phyloP scores from a whole-genome alignment of 1,140 invertebrate species.

The Heterodera carotae region DNA sequence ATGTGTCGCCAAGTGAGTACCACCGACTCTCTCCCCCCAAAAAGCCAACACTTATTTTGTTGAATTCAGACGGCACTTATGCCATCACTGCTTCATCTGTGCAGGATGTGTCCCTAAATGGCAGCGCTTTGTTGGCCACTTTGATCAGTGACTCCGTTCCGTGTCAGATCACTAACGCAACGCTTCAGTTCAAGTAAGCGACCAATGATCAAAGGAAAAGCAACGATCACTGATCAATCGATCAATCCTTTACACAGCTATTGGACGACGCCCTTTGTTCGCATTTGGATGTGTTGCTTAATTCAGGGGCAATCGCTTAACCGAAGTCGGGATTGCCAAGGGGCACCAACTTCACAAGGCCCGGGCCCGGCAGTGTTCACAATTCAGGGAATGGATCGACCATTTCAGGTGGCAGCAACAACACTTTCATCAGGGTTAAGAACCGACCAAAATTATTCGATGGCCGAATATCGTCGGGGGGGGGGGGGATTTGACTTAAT shows the following conservation, averaged over 20 bases:
- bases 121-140: constrained; percentile 24
- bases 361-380: constrained; percentile 14
- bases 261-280: constrained; percentile 22
- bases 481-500: too few relatives aligned
- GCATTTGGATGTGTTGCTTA: constrained; percentile 14
- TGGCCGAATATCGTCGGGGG: too few relatives aligned
- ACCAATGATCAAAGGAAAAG: background rate
- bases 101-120: background rate
- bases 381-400: constrained; percentile 11
- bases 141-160: constrained; percentile 24
- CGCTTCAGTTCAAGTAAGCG: constrained; percentile 18
- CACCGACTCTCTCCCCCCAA: too few relatives aligned
- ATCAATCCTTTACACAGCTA: constrained; percentile 5
- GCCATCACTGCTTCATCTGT: constrained; percentile 17
- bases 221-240: background rate
- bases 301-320: background rate
- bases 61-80: constrained; percentile 12
- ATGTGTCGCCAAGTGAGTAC: background rate
- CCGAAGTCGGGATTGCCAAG: constrained; percentile 12
- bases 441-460: too few relatives aligned
- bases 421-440: too few relatives aligned
- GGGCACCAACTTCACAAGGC: background rate
- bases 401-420: constrained; percentile 27
- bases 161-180: constrained; percentile 17
- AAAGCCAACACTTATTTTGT: background rate